Evolutionary conservation across 2,888 invertebrate genomes (phyloP), one percentile per base, ranked within the genome.

Genomic region (Prosapia bicincta): DNA sequence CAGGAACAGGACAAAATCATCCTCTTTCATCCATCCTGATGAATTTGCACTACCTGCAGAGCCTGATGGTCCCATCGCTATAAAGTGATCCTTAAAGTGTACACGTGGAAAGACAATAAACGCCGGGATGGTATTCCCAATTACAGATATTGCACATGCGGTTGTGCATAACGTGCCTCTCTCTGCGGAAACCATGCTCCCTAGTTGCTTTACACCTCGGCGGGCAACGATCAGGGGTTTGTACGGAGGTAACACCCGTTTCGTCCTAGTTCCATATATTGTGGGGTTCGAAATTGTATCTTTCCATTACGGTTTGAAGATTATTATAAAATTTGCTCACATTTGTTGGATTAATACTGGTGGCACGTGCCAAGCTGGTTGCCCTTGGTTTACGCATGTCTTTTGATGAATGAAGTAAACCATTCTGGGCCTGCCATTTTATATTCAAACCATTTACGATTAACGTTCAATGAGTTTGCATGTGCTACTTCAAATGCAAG

Each of bases 311-410:
- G 68, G 43, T 74, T 71, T 25, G 26, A 43, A 82, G 75, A 71
- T 81, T 81, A 9, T 80, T 74, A 70, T 89, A 86, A 54, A 88
- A 87, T 0, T 89, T 88, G 76, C 88, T 85, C 68, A 89, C 84
- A 76, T 81, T 82, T 9, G 67, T 72, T 69, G 72, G 32, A 74
- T 83, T 83, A 76, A 83, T 83, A 82, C n/a, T n/a, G n/a, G n/a
- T n/a, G n/a, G n/a, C n/a, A n/a, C n/a, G n/a, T n/a, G n/a, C n/a
- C n/a, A n/a, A 74, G 69, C 82, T 83, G 0, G 82, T 83, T 6
- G 81, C 79, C 79, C 82, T 79, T 15, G 82, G 82, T 32, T 66
- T 80, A 65, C 82, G 67, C 23, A 66, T 83, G 78, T 23, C 83
- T 71, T 72, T 81, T 81, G 65, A 83, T 75, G 76, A 83, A 83